Evolutionary conservation across 2,113 vertebrate species (phyloP).

Genomic region (Ophthalmolycus amberensis): DNA sequence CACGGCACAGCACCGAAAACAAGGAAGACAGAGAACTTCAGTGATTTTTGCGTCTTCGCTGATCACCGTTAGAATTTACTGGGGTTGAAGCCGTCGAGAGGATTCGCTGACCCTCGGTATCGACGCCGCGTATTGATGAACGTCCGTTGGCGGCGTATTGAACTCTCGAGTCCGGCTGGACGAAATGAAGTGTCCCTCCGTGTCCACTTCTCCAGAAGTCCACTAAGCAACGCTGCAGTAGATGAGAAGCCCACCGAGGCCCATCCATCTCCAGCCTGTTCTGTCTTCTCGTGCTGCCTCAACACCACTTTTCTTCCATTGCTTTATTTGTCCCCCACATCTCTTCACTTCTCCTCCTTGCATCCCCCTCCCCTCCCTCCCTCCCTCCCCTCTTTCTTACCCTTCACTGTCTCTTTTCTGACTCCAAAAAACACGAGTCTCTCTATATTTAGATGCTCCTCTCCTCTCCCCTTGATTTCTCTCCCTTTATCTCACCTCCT

Average conservation of each 20-base stretch:
- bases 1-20: not conserved
- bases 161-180: conserved; percentile 28
- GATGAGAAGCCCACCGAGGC: conserved; percentile 36
- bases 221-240: conserved; percentile 30
- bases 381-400: conserved; percentile 63
- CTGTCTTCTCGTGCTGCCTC: conserved; percentile 14
- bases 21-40: conserved; percentile 25
- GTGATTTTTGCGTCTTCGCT: conserved; percentile 31
- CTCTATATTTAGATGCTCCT: conserved; percentile 81
- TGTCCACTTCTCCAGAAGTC: conserved; percentile 42
- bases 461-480: conserved; percentile 77
- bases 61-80: conserved; percentile 34
- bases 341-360: conserved; percentile 25
- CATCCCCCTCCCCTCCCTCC: conserved; percentile 23
- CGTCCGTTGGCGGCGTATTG: conserved; percentile 37
- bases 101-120: conserved; percentile 22
- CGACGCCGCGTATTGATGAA: conserved; percentile 41
- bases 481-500: conserved; percentile 76
- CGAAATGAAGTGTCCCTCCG: conserved; percentile 41
- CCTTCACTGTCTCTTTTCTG: conserved; percentile 75
- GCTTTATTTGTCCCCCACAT: conserved; percentile 45
- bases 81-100: not conserved
- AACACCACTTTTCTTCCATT: conserved; percentile 42
- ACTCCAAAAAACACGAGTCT: conserved; percentile 72
- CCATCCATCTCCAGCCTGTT: conserved; percentile 28